phyloP scores from a whole-genome alignment of 2,888 invertebrate genomes.

The Melanotus villosus region DNA sequence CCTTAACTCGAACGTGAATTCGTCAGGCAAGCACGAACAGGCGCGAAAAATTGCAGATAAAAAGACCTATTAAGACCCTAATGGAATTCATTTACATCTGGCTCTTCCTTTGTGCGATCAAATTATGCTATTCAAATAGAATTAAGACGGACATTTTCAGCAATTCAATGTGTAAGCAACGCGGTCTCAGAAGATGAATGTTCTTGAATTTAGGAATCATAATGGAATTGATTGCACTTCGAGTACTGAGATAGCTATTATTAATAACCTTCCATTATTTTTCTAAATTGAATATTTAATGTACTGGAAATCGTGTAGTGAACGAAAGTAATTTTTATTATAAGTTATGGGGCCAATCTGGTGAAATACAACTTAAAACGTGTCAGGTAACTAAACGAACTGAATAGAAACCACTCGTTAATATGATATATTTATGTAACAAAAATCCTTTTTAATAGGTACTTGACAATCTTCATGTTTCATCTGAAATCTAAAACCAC shows the following conservation, averaged over 20 bases:
- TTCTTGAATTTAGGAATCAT: constrained; percentile 15
- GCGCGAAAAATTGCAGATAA: constrained; percentile 28
- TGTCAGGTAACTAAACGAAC: too few species aligned
- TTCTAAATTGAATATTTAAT: background rate
- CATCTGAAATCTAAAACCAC: too few species aligned
- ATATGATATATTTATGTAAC: too few species aligned
- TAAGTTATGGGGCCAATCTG: too few species aligned
- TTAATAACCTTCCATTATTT: constrained; percentile 14
- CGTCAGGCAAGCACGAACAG: constrained; percentile 19
- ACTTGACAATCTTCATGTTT: too few species aligned
- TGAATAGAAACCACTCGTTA: too few species aligned
- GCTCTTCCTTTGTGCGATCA: constrained; percentile 31
- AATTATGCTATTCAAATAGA: constrained; percentile 36
- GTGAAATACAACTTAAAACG: too few species aligned
- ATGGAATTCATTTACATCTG: constrained; percentile 34
- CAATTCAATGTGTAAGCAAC: constrained; percentile 32
- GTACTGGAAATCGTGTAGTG: too few species aligned
- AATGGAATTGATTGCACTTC: constrained; percentile 22
- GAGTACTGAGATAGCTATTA: background rate
- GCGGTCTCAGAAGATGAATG: constrained; percentile 21
- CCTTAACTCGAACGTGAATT: constrained; percentile 2
- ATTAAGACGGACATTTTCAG: constrained; percentile 31
- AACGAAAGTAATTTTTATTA: too few species aligned
- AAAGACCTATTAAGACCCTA: constrained; percentile 29
- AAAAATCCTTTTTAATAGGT: too few species aligned